These are phyloP conservation scores for Drosophila ezoana DNA, from an alignment of 2,888 invertebrate species.

Conservation along the genomic window DNA sequence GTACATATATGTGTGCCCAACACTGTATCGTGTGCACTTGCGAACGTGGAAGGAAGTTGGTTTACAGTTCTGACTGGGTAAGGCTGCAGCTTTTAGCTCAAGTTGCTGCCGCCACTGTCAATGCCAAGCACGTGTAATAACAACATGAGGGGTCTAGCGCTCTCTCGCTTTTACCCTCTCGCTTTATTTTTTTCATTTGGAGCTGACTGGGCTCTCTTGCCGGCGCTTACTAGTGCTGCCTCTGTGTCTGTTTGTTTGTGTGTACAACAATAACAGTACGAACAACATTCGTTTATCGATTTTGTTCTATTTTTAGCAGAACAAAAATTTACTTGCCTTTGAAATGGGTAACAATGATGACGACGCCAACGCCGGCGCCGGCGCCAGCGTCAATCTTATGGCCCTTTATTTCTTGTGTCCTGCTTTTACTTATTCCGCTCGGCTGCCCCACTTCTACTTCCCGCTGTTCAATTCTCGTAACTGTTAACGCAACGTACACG, in stretches of 20 bases:
- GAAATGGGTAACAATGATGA: slow-evolving; percentile 56
- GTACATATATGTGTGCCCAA: neutral
- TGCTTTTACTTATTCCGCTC: slow-evolving; percentile 6
- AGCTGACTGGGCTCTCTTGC: slow-evolving; percentile 26
- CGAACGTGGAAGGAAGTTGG: slow-evolving; percentile 20
- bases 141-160: slow-evolving; percentile 18
- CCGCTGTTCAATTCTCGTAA: slow-evolving; percentile 9
- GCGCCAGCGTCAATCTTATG: slow-evolving; percentile 18
- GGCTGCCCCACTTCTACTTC: neutral
- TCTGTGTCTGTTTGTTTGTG: slow-evolving; percentile 62
- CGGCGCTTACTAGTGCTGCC: slow-evolving; percentile 35
- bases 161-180: slow-evolving; percentile 14
- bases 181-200: slow-evolving; percentile 22
- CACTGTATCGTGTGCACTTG: neutral
- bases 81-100: slow-evolving; percentile 29
- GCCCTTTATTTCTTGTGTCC: slow-evolving; percentile 14
- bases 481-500: slow-evolving; percentile 37
- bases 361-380: slow-evolving; percentile 15
- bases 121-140: slow-evolving; percentile 69
- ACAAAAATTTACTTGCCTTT: slow-evolving; percentile 77
- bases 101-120: slow-evolving; percentile 51
- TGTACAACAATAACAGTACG: slow-evolving; percentile 44
- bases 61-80: slow-evolving; percentile 10
- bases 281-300: slow-evolving; percentile 83
- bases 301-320: slow-evolving; percentile 83